Percentiles rank a stretch among this genome's conserved stretches.
Evolutionary conservation across 1,140 invertebrate species (phyloP).

Genomic region (Oscheius sp.): DNA sequence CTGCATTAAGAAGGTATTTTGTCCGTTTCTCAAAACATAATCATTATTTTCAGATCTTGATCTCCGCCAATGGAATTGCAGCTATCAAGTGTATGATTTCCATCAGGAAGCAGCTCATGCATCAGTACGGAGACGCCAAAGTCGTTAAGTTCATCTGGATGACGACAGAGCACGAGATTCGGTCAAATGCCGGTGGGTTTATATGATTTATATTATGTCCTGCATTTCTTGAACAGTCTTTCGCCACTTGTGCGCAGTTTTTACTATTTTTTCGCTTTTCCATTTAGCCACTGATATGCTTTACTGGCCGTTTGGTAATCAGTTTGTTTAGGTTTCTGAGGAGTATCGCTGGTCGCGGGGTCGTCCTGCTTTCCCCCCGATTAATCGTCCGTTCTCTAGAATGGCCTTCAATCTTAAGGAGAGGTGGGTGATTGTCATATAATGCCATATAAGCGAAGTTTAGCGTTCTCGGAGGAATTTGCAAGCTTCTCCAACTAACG

Average conservation of each 20-base stretch:
- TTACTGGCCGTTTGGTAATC: too few relatives aligned
- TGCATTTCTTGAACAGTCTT: neutral
- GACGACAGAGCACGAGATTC: conserved; percentile 93
- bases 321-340: neutral
- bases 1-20: conserved; percentile 37
- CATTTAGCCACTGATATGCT: too few relatives aligned
- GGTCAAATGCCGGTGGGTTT: conserved; percentile 69
- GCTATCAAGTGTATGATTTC: conserved; percentile 99
- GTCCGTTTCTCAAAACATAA: neutral
- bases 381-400: conserved; percentile 12
- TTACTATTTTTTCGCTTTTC: too few relatives aligned
- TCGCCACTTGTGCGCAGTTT: conserved; percentile 1
- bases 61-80: conserved; percentile 99
- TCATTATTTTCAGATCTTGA: conserved; percentile 74
- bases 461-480: conserved; percentile 17
- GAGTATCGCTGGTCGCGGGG: neutral
- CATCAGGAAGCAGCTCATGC: conserved; percentile 93
- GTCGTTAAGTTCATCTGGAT: conserved; percentile 96
- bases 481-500: conserved; percentile 7
- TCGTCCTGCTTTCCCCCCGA: conserved; percentile 27
- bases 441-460: too few relatives aligned
- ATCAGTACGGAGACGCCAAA: conserved; percentile 84
- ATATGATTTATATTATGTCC: neutral
- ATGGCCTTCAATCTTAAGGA: conserved; percentile 1
- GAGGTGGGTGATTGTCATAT: too few relatives aligned